A percentile compares a stretch with the other conserved stretches of the same genome.
Evolutionary conservation across 2,797 vertebrate genomes (phyloP).

Genomic region (Parauchenoglanis punctatus): DNA sequence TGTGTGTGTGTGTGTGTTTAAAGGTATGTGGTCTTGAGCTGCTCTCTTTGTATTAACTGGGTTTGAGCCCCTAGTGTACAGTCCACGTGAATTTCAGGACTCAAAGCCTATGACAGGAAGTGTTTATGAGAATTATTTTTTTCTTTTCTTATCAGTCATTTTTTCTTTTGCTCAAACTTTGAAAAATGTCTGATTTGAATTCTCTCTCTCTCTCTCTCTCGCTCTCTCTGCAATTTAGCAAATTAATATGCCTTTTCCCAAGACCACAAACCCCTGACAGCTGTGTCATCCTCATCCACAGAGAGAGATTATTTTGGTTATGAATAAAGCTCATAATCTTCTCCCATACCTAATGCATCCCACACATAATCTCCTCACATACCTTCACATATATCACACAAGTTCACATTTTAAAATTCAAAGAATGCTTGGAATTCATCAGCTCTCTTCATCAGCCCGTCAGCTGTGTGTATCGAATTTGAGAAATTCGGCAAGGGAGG

Average conservation of each 20-base stretch:
- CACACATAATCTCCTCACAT: slow-evolving; percentile 31
- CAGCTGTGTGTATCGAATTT: not conserved
- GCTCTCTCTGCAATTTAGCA: slow-evolving; percentile 41
- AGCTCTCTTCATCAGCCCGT: not conserved
- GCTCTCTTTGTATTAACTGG: not conserved
- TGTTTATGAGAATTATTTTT: not conserved
- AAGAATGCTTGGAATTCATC: slow-evolving; percentile 13
- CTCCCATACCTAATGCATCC: slow-evolving; percentile 29
- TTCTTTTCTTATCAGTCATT: not conserved
- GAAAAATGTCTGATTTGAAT: not conserved
- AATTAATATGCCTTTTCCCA: slow-evolving; percentile 26
- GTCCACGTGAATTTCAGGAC: no score
- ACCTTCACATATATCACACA: not conserved
- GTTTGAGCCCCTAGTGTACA: not conserved
- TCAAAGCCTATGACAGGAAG: not conserved
- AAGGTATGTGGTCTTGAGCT: not conserved
- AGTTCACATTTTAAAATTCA: not conserved
- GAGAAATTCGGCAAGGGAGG: not conserved
- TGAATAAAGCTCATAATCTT: slow-evolving; percentile 51
- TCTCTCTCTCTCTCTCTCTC: slow-evolving; percentile 31
- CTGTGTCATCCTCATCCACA: slow-evolving; percentile 33
- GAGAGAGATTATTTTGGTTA: slow-evolving; percentile 41
- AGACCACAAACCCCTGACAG: slow-evolving; percentile 27
- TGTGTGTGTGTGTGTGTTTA: not conserved
- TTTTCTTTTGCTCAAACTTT: not conserved